Percentiles rank a stretch among this genome's conserved stretches.
phyloP scores from a whole-genome alignment of 2,113 vertebrate species.

The Ranitomeya imitator region DNA sequence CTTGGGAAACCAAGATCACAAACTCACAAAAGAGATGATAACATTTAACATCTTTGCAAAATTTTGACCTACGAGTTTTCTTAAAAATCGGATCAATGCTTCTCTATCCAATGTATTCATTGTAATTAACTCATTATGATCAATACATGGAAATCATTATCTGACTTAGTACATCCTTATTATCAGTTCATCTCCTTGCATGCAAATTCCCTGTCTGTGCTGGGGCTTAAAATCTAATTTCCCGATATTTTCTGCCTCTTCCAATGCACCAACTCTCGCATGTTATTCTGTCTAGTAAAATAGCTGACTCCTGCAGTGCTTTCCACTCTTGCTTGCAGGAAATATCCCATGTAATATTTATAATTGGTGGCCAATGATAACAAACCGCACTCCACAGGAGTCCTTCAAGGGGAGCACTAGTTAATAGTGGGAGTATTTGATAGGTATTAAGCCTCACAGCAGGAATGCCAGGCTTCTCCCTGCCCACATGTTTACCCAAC shows the following conservation, averaged over 20 bases:
- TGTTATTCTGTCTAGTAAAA: conserved; percentile 1
- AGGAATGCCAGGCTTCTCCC: not conserved
- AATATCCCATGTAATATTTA: conserved; percentile 19
- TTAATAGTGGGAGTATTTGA: conserved; percentile 15
- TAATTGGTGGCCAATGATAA: conserved; percentile 37
- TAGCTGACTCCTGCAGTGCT: conserved; percentile 1
- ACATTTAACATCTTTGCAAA: too few relatives aligned
- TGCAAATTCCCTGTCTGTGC: not conserved
- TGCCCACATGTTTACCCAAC: conserved; percentile 44
- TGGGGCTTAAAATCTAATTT: not conserved
- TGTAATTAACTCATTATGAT: not conserved
- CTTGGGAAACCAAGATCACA: too few relatives aligned
- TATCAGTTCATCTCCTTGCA: not conserved
- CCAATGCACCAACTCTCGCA: not conserved
- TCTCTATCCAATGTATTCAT: not conserved
- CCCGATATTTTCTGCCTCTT: not conserved
- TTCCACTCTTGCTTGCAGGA: conserved; percentile 26
- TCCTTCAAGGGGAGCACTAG: conserved; percentile 2
- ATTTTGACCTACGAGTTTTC: too few relatives aligned
- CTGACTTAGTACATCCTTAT: not conserved
- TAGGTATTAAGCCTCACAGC: conserved; percentile 28
- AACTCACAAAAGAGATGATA: too few relatives aligned
- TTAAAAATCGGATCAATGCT: not conserved
- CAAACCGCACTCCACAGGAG: conserved; percentile 45
- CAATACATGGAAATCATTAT: not conserved